Conservation (phyloP, 2,797 vertebrate genomes). For the Carcharodon carcharias region DNA sequence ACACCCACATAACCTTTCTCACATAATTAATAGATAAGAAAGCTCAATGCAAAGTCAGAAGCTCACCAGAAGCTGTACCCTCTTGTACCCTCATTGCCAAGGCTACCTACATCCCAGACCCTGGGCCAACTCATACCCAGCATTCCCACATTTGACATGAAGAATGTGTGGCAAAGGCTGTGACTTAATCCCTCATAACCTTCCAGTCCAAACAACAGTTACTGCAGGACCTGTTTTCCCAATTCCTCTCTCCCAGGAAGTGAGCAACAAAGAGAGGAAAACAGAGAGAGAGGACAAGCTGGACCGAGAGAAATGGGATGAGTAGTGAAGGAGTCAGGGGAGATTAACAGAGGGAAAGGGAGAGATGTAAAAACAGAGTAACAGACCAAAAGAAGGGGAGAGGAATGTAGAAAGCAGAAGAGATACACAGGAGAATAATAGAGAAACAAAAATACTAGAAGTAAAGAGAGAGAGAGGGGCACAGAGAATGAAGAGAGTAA, state of each 20-base stretch:
- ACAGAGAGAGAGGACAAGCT: neutral
- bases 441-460: neutral
- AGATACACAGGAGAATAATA: neutral
- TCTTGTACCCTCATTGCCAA: neutral
- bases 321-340: neutral
- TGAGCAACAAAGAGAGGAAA: neutral
- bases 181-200: neutral
- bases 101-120: neutral
- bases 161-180: neutral
- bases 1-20: too few species aligned
- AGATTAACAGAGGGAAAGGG: neutral
- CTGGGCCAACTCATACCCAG: neutral
- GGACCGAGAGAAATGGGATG: neutral
- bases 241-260: neutral
- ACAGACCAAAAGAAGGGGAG: neutral
- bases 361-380: neutral
- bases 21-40: too few species aligned
- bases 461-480: neutral
- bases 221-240: neutral
- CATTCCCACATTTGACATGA: neutral
- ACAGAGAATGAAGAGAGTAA: neutral
- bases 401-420: neutral
- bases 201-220: neutral
- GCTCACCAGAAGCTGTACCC: too few species aligned
- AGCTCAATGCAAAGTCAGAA: too few species aligned